Base-by-base conservation (phyloP, 1,140 invertebrate genomes). In the Plectus sambesii region DNA sequence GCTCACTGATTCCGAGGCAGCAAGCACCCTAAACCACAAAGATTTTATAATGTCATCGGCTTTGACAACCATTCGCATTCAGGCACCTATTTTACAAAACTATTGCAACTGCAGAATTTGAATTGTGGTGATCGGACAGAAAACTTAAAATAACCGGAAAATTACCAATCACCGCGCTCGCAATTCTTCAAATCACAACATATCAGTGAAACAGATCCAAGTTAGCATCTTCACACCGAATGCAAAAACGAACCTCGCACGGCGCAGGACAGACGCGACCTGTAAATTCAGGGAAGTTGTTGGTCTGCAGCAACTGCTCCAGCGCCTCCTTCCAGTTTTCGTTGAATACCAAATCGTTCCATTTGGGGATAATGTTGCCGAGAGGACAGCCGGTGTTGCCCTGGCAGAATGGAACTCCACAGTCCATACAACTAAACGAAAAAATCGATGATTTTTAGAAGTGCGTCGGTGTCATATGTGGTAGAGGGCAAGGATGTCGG, bases 371-470 rank as follows among this genome's bases (percentile, higher is more conserved):
- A 48, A 98, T 92, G 69, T 98, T 98, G 36, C 88, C 89, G 12
- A 99, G 77, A 2, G 93, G 92, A 73, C 93, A 97, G 40, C 90
- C 92, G 67, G 94, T 84, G 58, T 84, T 82, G 26, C 85, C 88
- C 74, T 98, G 92, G 70, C 93, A 99, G 74, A 98, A 98, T 5
- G 93, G 93, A 22, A 98, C 88, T 22, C 93, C 93, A 73, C 93
- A 98, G 61, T 98, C 92, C 93, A 98, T 98, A 71, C 93, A 99
- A 70, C n/a, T n/a, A n/a, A n/a, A n/a, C n/a, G n/a, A n/a, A n/a
- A n/a, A n/a, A n/a, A n/a, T n/a, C n/a, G n/a, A n/a, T n/a, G n/a
- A n/a, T n/a, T n/a, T n/a, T n/a, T n/a, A n/a, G n/a, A n/a, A n/a
- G n/a, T n/a, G n/a, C n/a, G n/a, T n/a, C n/a, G n/a, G n/a, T n/a